These are phyloP conservation scores for Eunapius fragilis DNA, from an alignment of 37 sponge, comb jelly and placozoan genomes.

Conservation along the genomic window DNA sequence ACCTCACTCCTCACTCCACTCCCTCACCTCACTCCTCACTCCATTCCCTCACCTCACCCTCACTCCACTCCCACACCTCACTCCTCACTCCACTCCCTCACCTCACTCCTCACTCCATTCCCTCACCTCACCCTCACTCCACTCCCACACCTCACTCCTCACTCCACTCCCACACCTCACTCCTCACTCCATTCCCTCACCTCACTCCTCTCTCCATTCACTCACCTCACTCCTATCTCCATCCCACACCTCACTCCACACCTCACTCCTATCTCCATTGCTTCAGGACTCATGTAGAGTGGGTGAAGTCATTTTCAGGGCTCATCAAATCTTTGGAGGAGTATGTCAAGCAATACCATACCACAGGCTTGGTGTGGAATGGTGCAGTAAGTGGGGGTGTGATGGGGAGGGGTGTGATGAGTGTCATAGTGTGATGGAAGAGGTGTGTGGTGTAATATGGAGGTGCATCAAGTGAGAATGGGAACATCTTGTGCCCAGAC, in stretches of 20 bases:
- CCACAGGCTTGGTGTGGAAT: slow-evolving; percentile 89
- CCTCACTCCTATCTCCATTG: not conserved
- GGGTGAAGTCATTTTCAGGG: slow-evolving; percentile 66
- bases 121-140: not conserved
- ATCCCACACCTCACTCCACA: not conserved
- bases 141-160: not conserved
- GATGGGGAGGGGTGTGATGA: no score
- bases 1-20: not conserved
- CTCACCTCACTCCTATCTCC: not conserved
- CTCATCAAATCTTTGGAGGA: slow-evolving; percentile 60
- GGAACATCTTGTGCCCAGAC: no score
- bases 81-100: not conserved
- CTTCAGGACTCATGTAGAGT: slow-evolving; percentile 65
- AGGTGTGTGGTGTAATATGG: no score
- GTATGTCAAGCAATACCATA: slow-evolving; percentile 82
- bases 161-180: not conserved
- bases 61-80: not conserved
- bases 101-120: not conserved
- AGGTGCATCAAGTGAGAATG: no score
- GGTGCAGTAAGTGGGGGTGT: slow-evolving; percentile 7
- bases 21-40: not conserved
- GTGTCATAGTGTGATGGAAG: not conserved
- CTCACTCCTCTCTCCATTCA: not conserved
- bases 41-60: not conserved
- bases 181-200: not conserved